A percentile compares a stretch with the other conserved stretches of the same genome.
phyloP scores from a whole-genome alignment of 2,888 invertebrate genomes.

The Catocala fraxini region DNA sequence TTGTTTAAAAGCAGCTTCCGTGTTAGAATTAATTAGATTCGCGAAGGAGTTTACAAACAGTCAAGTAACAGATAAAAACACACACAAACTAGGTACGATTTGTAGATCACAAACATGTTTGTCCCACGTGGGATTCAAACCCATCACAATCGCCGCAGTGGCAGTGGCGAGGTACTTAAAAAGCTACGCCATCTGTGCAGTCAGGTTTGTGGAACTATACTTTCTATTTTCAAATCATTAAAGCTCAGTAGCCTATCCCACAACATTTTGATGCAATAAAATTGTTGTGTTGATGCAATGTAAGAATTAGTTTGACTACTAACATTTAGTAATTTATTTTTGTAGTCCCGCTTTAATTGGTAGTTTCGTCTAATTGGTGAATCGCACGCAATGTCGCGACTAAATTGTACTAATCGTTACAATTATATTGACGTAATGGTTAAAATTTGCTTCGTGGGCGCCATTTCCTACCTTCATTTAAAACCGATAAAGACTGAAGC shows the following conservation, averaged over 20 bases:
- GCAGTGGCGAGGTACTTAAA: too few species aligned
- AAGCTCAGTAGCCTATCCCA: background rate
- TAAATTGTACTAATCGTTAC: constrained; percentile 74
- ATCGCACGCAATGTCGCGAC: constrained; percentile 75
- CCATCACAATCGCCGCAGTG: too few species aligned
- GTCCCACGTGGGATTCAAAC: too few species aligned
- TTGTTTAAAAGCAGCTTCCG: too few species aligned
- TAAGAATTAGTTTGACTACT: constrained; percentile 26
- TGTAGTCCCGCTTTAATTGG: constrained; percentile 69
- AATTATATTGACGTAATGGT: constrained; percentile 69
- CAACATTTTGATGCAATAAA: constrained; percentile 29
- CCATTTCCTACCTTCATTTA: constrained; percentile 72
- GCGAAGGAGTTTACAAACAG: too few species aligned
- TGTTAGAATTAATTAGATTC: too few species aligned
- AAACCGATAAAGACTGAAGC: constrained; percentile 66
- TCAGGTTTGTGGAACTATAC: too few species aligned
- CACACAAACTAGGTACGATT: too few species aligned
- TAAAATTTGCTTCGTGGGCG: constrained; percentile 72
- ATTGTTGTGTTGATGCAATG: constrained; percentile 27
- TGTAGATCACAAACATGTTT: too few species aligned
- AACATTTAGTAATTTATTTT: constrained; percentile 60
- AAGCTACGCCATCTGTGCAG: too few species aligned
- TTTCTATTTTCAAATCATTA: too few species aligned
- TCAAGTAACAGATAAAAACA: too few species aligned
- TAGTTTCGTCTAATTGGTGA: constrained; percentile 64